Base-by-base conservation (phyloP, 2,113 vertebrate genomes). In the Tapirus terrestris region DNA sequence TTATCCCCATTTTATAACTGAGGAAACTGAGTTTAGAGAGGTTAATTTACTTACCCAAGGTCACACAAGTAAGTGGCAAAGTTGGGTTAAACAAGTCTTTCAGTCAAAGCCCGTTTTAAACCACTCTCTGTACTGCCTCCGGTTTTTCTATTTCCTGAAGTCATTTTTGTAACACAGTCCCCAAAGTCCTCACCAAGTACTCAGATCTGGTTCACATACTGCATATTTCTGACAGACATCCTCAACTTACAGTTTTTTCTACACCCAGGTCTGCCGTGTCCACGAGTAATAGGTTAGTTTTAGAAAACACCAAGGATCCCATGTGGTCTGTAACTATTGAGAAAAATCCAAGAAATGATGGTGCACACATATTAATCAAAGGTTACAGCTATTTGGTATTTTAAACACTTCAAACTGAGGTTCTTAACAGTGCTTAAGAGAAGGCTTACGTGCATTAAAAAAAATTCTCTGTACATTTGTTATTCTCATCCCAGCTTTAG, bases 401-500 rank as follows among this genome's bases (percentile, higher is more conserved):
- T 97, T 94, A 97, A 97, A 96, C 48, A 89, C 89, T 96, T 96
- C 72, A 81, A 86, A 29, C 90, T 18, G 70, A 97, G 61, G 93
- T 91, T 97, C 95, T 98, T 97, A 95, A 96, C 36, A 67, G 87
- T 91, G 77, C 93, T 97, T 86, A 92, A 95, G 70, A 93, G 65
- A 95, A 96, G 90, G 48, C 84, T 98, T 97, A 97, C 70, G 53
- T 72, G 56, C 76, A 94, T 96, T 97, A 75, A 95, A 70, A 91
- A 91, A 75, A 91, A 60, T 70, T 90, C 70, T 97, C 60, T 96
- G 91, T 96, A 45, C 85, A 95, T 97, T 91, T 94, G 84, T 96
- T 92, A 96, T 70, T 97, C 81, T 97, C 92, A 93, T 97, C 89
- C 80, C 61, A 95, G 61, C 70, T 91, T 97, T 85, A 95, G 0